phyloP scores from a whole-genome alignment of 2,888 invertebrate genomes.

The Aromia moschata region DNA sequence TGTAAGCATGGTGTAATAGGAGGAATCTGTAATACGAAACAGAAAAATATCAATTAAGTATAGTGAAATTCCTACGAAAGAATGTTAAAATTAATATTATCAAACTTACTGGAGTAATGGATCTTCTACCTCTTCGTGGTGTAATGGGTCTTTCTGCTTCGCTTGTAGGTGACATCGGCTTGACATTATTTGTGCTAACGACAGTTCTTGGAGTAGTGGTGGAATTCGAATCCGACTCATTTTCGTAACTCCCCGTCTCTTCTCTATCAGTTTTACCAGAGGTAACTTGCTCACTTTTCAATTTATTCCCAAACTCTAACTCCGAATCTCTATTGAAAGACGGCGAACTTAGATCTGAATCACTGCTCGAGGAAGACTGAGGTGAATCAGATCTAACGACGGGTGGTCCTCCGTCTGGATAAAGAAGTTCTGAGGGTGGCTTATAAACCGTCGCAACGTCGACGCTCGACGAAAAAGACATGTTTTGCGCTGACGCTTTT shows the following conservation, averaged over 20 bases:
- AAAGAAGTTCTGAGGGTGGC: conserved; percentile 89
- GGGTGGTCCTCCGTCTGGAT: conserved; percentile 73
- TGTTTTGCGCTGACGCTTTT: conserved; percentile 66
- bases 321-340: conserved; percentile 76
- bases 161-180: conserved; percentile 65
- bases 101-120: conserved; percentile 65
- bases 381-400: conserved; percentile 74
- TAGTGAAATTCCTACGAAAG: background rate
- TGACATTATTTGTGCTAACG: conserved; percentile 66
- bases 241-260: conserved; percentile 73
- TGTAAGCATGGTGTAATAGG: conserved; percentile 67
- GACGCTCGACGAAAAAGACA: conserved; percentile 78
- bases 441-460: conserved; percentile 84
- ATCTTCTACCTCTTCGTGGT: conserved; percentile 60
- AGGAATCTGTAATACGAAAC: conserved; percentile 59
- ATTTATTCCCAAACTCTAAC: conserved; percentile 67
- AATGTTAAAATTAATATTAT: background rate
- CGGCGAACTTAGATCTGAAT: conserved; percentile 75
- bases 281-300: conserved; percentile 53
- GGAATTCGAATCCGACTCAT: conserved; percentile 81
- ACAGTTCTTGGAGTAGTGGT: conserved; percentile 79
- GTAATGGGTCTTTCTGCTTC: conserved; percentile 70
- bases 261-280: conserved; percentile 62
- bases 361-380: conserved; percentile 78
- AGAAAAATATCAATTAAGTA: background rate